phyloP scores from a whole-genome alignment of 2,113 vertebrate genomes.

The Chauna torquata region DNA sequence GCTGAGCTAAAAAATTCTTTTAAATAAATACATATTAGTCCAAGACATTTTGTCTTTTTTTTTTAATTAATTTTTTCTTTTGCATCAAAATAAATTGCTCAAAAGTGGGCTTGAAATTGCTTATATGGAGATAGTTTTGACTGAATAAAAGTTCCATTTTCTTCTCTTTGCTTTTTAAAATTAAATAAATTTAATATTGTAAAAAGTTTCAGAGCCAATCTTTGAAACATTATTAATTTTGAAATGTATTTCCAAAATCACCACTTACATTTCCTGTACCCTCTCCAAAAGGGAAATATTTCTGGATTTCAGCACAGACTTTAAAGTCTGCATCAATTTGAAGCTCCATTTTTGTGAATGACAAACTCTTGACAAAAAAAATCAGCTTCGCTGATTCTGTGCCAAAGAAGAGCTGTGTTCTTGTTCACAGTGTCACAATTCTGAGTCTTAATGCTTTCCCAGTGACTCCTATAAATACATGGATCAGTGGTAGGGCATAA shows the following conservation, averaged over 20 bases:
- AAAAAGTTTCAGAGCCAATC: neutral
- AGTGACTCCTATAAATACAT: neutral
- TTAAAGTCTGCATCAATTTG: neutral
- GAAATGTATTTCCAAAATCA: neutral
- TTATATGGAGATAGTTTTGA: neutral
- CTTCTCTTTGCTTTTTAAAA: neutral
- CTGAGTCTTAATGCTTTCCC: neutral
- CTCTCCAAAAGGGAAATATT: neutral
- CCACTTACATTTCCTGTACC: neutral
- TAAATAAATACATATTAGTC: neutral
- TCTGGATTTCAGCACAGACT: neutral
- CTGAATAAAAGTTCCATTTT: neutral
- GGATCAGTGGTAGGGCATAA: neutral
- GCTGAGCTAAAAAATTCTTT: neutral
- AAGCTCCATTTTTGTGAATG: neutral
- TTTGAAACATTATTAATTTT: neutral
- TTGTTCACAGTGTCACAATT: neutral
- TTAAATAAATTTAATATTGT: neutral
- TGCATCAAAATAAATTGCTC: neutral
- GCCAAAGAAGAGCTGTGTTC: neutral
- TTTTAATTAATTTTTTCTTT: neutral
- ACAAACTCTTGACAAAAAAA: neutral
- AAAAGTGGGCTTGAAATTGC: neutral
- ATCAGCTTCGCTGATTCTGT: accelerated
- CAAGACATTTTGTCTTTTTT: neutral